Base-by-base conservation (phyloP, 2,888 invertebrate genomes). In the Trypoxylon attenuatum region DNA sequence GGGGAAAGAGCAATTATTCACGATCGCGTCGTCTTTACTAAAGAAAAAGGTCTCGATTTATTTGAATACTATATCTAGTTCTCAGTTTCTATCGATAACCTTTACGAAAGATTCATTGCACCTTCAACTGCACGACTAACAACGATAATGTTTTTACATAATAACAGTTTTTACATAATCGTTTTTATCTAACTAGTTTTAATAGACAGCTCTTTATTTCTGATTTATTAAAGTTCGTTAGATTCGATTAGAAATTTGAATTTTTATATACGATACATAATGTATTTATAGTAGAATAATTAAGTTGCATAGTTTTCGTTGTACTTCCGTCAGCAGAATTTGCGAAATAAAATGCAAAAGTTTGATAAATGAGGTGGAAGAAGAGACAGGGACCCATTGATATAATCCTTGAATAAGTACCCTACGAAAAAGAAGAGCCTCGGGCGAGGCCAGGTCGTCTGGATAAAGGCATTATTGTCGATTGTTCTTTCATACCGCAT, bases 401-500 rank as follows among this genome's bases (percentile, higher is more conserved):
- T 71, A n/a, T n/a, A 57, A 39, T 52, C 41, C 52, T 19, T 25
- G 42, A 45, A 43, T 57, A 51, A 3, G 51, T 21, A 2, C 38
- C 45, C 15, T 41, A 25, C 15, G 46, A 55, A 65, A 65, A 60
- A 65, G n/a, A n/a, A n/a, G 57, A 52, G 46, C 60, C 29, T 19
- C 16, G 45, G 50, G 38, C 21, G 56, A 70, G 45, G 55, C 27
- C 50, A 52, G 56, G 42, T 47, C 54, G 45, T 22, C 52, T 49
- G 71, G 71, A 81, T 78, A 74, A 76, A 77, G 77, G 76, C 71
- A 78, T 79, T 81, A 82, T 80, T 82, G 78, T 81, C 74, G 72
- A 77, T 80, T 81, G 77, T 80, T 73, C 77, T 75, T 73, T 73
- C 75, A 70, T 61, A 61, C 52, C 25, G 25, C 33, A 41, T 16